phyloP scores from a whole-genome alignment of 1,140 invertebrate species.

The Bombus polaris region DNA sequence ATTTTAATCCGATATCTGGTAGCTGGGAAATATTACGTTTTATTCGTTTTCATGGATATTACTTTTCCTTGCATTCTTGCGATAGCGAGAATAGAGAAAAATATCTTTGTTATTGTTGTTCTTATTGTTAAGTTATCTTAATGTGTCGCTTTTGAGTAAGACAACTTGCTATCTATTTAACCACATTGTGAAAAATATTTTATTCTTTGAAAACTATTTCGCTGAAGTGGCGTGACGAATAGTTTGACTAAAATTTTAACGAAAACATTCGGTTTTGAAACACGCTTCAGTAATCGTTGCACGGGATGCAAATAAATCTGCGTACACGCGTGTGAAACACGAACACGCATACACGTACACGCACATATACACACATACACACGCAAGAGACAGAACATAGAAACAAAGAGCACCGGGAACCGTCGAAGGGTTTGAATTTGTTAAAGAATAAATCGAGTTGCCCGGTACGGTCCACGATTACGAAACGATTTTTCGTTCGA shows the following conservation, averaged over 20 bases:
- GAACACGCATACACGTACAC: conserved; percentile 8
- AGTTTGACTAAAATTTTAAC: not conserved
- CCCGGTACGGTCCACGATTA: conserved; percentile 8
- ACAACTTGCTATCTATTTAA: not conserved
- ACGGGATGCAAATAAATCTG: conserved; percentile 13
- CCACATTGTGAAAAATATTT: not conserved
- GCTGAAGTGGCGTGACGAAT: not conserved
- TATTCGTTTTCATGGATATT: too few species aligned
- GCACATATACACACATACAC: conserved; percentile 5
- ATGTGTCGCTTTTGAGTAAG: not conserved
- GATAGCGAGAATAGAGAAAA: too few species aligned
- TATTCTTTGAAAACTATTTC: not conserved
- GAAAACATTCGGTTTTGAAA: not conserved
- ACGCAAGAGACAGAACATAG: not conserved
- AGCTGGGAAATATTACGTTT: too few species aligned
- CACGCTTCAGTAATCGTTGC: not conserved
- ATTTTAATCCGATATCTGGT: too few species aligned
- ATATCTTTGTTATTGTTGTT: not conserved
- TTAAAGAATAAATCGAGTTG: conserved; percentile 50
- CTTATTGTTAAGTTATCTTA: not conserved
- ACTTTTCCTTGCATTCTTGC: too few species aligned
- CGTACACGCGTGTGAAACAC: not conserved
- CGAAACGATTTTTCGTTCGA: conserved; percentile 39
- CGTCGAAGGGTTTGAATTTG: conserved; percentile 53
- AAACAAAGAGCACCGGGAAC: conserved; percentile 31